Base-by-base conservation (phyloP, 2,888 invertebrate species). In the Melanchra persicariae region DNA sequence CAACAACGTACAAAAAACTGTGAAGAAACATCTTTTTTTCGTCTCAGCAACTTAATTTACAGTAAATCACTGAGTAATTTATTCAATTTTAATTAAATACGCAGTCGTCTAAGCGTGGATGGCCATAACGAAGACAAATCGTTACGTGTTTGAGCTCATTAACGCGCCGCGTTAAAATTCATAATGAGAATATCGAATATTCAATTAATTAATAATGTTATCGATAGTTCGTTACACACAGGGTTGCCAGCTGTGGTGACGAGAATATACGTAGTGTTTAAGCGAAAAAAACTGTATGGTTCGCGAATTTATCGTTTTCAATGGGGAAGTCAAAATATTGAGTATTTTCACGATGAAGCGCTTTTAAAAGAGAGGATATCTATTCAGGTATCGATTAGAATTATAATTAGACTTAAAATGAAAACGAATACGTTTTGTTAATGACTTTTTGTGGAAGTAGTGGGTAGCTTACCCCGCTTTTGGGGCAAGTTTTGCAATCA, bases 171-270 rank as follows among this genome's bases (percentile, higher is more conserved):
- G 93, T 94, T 94, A 93, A 94, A 94, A 94, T 94, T 92, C 94
- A 93, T 94, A 94, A 93, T 93, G 91, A 93, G 91, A 85, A 89
- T 84, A 88, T 91, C 88, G 91, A 91, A 91, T 93, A 92, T 92
- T 91, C 91, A 91, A 92, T 93, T 94, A 94, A 93, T 93, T 93
- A 94, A 92, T 93, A 92, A 91, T 88, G 88, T 88, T 90, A 91
- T 91, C 90, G 90, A 89, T 87, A 87, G 81, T 83, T 82, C 76
- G 81, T 79, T 80, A 74, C 69, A 57, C 57, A 47, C 51, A 85
- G 85, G 85, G 85, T 52, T 86, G 85, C 43, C 79, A 77, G 63
- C 6, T 63, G 17, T 45, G 19, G 22, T 30, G 17, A 0, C 34
- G 12, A 12, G n/a, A 43, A 45, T 17, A 45, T 17, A 66, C n/a